Percentiles rank a stretch among this genome's conserved stretches.
Conservation (phyloP, 2,113 vertebrate genomes). For the Stegostoma tigrinum region DNA sequence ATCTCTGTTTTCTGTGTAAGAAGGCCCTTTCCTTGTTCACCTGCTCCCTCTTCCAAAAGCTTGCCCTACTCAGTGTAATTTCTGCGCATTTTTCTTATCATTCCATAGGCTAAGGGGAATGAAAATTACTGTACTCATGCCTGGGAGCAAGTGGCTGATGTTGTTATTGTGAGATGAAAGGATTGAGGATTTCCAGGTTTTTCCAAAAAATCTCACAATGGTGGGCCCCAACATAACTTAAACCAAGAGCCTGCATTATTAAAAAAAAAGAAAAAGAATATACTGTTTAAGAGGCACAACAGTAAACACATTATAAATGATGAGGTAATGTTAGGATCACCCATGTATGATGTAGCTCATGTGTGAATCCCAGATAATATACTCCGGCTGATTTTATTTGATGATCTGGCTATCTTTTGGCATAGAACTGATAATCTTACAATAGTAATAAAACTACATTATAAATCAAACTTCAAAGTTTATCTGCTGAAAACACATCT, state of each 20-base stretch:
- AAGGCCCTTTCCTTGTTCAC: no score
- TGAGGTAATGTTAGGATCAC: not conserved
- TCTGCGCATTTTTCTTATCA: no score
- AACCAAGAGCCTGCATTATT: not conserved
- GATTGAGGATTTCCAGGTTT: not conserved
- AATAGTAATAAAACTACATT: slow-evolving; percentile 41
- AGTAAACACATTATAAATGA: not conserved
- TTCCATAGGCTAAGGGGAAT: no score
- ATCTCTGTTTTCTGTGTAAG: no score
- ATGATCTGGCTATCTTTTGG: not conserved
- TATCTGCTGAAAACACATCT: slow-evolving; percentile 35
- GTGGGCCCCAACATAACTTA: not conserved
- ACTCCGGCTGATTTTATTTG: not conserved
- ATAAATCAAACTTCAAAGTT: slow-evolving; percentile 37
- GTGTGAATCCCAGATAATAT: not conserved
- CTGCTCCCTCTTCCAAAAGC: no score
- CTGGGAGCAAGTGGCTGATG: no score
- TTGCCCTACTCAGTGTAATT: no score
- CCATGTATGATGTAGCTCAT: not conserved
- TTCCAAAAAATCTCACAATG: not conserved
- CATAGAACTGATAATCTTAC: slow-evolving; percentile 34
- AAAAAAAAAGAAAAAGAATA: not conserved
- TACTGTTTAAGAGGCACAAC: not conserved
- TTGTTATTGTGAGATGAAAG: not conserved
- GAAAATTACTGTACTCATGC: no score